A percentile compares a stretch with the other conserved stretches of the same genome.
phyloP scores from a whole-genome alignment of 2,888 invertebrate genomes.

The Drosophila emarginata region DNA sequence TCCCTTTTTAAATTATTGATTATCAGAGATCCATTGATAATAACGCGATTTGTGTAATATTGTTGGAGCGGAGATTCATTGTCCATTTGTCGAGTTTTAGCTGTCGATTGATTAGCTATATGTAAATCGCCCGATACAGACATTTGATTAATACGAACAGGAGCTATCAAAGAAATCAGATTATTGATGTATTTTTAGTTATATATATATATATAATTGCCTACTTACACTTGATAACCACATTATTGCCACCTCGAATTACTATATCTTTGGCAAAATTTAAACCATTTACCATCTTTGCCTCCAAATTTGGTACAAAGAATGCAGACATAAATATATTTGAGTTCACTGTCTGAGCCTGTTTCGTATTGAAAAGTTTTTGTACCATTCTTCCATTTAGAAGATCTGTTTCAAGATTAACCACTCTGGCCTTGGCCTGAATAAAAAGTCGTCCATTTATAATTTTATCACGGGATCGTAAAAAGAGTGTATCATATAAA shows the following conservation, averaged over 20 bases:
- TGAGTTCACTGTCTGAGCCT: constrained; percentile 71
- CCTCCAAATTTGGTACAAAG: constrained; percentile 61
- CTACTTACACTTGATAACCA: constrained; percentile 68
- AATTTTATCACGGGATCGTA: constrained; percentile 69
- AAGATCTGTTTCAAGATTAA: constrained; percentile 49
- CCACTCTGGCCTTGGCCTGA: constrained; percentile 60
- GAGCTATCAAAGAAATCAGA: constrained; percentile 63
- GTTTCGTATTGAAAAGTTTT: constrained; percentile 72
- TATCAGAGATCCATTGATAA: constrained; percentile 73
- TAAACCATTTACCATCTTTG: constrained; percentile 69
- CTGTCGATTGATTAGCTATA: constrained; percentile 45
- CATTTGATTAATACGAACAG: constrained; percentile 73
- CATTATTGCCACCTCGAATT: constrained; percentile 60
- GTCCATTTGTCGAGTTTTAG: constrained; percentile 23
- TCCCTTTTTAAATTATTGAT: constrained; percentile 63
- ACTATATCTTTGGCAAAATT: constrained; percentile 78
- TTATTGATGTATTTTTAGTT: too few relatives aligned
- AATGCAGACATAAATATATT: constrained; percentile 72
- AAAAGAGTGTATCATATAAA: constrained; percentile 70
- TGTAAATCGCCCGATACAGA: constrained; percentile 64
- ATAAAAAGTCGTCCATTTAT: constrained; percentile 72
- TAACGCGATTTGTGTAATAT: constrained; percentile 73
- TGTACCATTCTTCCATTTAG: constrained; percentile 70
- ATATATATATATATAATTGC: too few relatives aligned
- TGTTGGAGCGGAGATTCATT: constrained; percentile 60